These are phyloP conservation scores for Parazoanthus swiftii DNA, from an alignment of 92 coral and sea anemone genomes.

Conservation along the genomic window DNA sequence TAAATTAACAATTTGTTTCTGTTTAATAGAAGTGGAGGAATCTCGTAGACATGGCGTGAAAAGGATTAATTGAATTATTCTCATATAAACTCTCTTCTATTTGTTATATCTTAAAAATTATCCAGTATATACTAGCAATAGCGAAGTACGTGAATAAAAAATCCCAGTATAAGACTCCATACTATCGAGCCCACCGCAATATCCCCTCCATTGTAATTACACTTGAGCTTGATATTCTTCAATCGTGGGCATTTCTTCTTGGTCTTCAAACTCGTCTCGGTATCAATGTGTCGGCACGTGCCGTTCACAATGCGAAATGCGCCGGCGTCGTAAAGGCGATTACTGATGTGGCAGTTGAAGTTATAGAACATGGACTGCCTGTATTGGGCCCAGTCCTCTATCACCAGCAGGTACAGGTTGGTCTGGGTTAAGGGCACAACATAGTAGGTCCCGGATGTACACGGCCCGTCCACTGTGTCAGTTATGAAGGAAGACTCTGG, in stretches of 20 bases:
- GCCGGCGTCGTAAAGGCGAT: conserved; percentile 95
- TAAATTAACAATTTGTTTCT: neutral
- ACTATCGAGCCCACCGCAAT: neutral
- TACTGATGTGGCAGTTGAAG: conserved; percentile 97
- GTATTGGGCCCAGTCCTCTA: conserved; percentile 96
- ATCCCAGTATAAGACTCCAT: neutral
- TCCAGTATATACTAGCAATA: neutral
- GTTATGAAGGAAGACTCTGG: conserved; percentile 64
- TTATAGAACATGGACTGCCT: conserved; percentile 93
- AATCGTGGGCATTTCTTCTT: conserved; percentile 89
- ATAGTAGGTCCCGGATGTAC: conserved; percentile 86
- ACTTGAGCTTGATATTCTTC: conserved; percentile 74
- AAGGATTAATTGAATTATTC: neutral
- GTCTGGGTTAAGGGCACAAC: conserved; percentile 87
- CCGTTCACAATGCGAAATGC: conserved; percentile 98
- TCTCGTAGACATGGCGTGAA: neutral
- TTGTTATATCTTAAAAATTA: neutral
- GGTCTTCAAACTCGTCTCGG: conserved; percentile 58
- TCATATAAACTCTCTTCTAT: neutral
- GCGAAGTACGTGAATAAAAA: neutral
- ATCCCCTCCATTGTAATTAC: conserved; percentile 71
- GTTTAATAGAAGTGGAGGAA: too few species aligned
- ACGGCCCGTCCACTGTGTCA: conserved; percentile 86
- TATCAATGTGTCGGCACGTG: conserved; percentile 93
- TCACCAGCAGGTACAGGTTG: conserved; percentile 82